Conservation (phyloP, 2,888 invertebrate genomes). For the Cephus pulcher region DNA sequence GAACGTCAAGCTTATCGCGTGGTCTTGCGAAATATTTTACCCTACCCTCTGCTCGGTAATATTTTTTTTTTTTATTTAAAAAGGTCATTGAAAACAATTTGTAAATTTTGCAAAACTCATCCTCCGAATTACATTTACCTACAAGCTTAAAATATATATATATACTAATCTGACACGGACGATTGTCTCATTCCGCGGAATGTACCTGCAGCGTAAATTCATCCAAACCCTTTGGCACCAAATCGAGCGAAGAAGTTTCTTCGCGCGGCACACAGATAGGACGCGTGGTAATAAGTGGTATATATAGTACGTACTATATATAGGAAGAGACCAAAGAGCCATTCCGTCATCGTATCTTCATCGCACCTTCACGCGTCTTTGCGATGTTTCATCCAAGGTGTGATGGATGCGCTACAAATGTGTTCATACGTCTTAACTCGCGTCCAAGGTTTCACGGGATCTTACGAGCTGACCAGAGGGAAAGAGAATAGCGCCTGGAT, state of each 20-base stretch:
- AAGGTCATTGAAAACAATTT: neutral
- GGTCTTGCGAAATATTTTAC: neutral
- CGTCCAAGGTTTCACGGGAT: conserved; percentile 28
- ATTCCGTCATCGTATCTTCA: conserved; percentile 38
- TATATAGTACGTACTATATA: neutral
- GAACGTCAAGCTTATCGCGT: neutral
- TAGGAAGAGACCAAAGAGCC: neutral
- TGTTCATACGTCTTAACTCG: conserved; percentile 42
- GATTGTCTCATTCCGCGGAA: neutral
- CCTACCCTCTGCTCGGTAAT: neutral
- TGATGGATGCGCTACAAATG: conserved; percentile 43
- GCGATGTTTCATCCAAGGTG: conserved; percentile 31
- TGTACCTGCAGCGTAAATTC: neutral
- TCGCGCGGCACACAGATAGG: neutral
- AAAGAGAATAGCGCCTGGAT: conserved; percentile 46
- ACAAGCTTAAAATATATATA: neutral
- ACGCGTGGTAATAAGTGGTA: neutral
- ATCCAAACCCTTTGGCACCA: neutral
- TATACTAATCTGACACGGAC: neutral
- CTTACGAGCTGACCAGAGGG: conserved; percentile 16
- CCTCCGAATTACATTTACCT: neutral
- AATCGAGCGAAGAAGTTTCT: neutral
- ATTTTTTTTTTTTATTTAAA: neutral
- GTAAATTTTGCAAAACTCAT: neutral
- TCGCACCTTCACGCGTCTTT: conserved; percentile 25